These are phyloP conservation scores for Panzeria rudis DNA, from an alignment of 2,888 invertebrate genomes.

Conservation along the genomic window DNA sequence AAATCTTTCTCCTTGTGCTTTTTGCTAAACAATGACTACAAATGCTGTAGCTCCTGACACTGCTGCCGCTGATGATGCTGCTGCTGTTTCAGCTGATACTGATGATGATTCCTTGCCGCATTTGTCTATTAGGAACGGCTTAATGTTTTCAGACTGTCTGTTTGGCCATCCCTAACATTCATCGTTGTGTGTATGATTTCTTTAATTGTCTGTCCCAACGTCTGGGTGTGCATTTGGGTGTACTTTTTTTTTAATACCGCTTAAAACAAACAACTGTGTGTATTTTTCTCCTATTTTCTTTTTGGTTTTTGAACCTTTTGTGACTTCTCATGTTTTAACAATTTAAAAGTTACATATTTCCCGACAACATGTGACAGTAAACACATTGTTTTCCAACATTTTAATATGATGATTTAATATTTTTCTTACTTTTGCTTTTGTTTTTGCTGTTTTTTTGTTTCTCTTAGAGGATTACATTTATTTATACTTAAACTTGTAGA, in stretches of 20 bases:
- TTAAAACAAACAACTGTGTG: constrained; percentile 54
- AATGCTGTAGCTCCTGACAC: constrained; percentile 1
- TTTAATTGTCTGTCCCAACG: constrained; percentile 38
- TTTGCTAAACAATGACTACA: constrained; percentile 33
- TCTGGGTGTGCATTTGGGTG: neutral
- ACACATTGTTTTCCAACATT: constrained; percentile 70
- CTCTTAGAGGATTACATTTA: constrained; percentile 23
- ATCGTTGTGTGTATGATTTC: constrained; percentile 53
- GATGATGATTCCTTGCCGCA: constrained; percentile 16
- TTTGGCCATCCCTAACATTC: constrained; percentile 47
- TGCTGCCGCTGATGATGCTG: neutral
- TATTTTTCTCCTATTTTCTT: neutral
- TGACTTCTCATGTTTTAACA: constrained; percentile 72
- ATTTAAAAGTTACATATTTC: constrained; percentile 72
- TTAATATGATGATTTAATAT: constrained; percentile 61
- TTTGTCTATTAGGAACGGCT: constrained; percentile 35
- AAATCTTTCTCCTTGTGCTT: constrained; percentile 29
- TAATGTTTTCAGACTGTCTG: constrained; percentile 24
- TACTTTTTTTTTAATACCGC: constrained; percentile 36
- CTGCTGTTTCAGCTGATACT: constrained; percentile 3
- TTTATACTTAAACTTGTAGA: neutral
- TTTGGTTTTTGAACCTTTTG: constrained; percentile 64
- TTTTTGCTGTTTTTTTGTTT: constrained; percentile 14
- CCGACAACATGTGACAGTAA: constrained; percentile 71
- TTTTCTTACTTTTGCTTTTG: neutral